A percentile compares a stretch with the other conserved stretches of the same genome.
Evolutionary conservation across 2,888 invertebrate genomes (phyloP).

Genomic region (Ochropleura plecta): DNA sequence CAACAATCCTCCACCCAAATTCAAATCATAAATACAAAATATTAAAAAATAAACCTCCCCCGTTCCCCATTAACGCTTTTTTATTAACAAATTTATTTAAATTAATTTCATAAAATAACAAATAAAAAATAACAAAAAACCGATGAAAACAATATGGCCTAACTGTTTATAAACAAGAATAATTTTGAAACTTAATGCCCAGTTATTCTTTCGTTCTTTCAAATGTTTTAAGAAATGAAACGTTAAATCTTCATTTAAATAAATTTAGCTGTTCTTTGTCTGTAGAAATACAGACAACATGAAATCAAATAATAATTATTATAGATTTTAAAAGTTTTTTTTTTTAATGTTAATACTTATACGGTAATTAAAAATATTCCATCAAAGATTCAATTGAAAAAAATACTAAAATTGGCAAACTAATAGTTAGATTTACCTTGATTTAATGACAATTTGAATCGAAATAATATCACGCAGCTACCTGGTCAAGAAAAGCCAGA

Average conservation of each 20-base stretch:
- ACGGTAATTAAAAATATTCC: not conserved
- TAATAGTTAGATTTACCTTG: not conserved
- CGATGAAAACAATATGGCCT: not conserved
- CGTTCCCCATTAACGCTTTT: not conserved
- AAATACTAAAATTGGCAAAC: not conserved
- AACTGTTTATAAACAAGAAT: not conserved
- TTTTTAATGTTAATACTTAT: not conserved
- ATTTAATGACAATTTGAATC: not conserved
- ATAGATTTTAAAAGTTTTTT: not conserved
- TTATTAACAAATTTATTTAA: not conserved
- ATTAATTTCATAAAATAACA: not conserved
- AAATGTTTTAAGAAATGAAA: slow-evolving; percentile 6
- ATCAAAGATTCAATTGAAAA: not conserved
- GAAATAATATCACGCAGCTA: not conserved
- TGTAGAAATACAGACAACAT: not conserved
- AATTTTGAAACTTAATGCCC: not conserved
- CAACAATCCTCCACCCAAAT: not conserved
- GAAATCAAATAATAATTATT: not conserved
- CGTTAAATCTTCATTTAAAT: not conserved
- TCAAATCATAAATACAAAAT: not conserved
- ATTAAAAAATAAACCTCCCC: no score
- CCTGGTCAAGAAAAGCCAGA: no score
- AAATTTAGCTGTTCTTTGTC: not conserved
- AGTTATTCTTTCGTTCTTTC: not conserved
- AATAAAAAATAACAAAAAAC: no score